Base-by-base conservation (phyloP, 2,113 vertebrate genomes). In the Hippocampus zosterae region DNA sequence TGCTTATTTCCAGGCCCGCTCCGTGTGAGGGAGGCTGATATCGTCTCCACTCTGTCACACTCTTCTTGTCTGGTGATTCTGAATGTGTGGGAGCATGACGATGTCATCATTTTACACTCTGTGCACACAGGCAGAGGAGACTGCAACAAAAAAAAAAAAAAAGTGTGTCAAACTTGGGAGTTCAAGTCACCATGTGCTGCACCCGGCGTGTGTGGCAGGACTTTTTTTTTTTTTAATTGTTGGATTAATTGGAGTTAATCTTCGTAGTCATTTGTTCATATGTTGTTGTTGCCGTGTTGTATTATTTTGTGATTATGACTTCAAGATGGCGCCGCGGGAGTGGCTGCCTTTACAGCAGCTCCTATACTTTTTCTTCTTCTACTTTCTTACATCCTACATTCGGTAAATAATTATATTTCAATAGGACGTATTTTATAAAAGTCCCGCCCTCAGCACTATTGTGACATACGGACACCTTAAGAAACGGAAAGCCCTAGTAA, bases 71-170 rank as follows among this genome's bases (percentile, higher is more conserved):
- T 69, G 56, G 29, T 67, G 57, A 56, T 53, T 71, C 19, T 21
- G 15, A 57, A 52, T 15, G 50, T 69, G 68, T 70, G 74, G 50
- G 60, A 68, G 56, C 42, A 15, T 44, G 1, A 9, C 42, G 6
- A 27, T 65, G 57, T 33, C 68, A 33, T 70, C 42, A 42, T 60
- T 77, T 81, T 69, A 72, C 67, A 77, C 74, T 29, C 57, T 66
- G 41, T 18, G 41, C 41, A 9, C 46, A 64, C 66, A 57, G 25
- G 15, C 40, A 65, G 33, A 74, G 68, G 56, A 68, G 57, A 11
- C 72, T 69, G 67, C 67, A 81, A 23, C 1, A 2, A 33, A 6
- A 16, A 52, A 55, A 55, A 67, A 6, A 16, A 52, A 55, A 55
- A 67, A 21, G 66, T 63, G 69, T 27, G 21, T 67, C 63, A 41